These are phyloP conservation scores for Cotesia congregata DNA, from an alignment of 2,888 invertebrate genomes.

Conservation along the genomic window DNA sequence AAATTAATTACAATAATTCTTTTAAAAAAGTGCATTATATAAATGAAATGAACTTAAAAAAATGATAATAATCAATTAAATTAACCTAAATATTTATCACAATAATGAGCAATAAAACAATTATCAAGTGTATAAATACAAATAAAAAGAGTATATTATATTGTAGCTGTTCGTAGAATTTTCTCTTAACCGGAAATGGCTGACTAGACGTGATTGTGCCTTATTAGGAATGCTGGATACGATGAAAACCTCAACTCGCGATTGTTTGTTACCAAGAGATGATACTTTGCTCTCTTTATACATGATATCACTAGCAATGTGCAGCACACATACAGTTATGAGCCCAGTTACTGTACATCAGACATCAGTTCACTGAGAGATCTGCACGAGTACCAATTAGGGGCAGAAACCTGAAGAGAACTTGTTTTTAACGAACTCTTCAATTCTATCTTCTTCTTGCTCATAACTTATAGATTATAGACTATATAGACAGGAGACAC, in stretches of 20 bases:
- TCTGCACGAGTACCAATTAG: slow-evolving; percentile 58
- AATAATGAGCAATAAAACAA: too few relatives aligned
- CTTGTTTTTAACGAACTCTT: slow-evolving; percentile 54
- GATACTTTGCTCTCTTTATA: slow-evolving; percentile 10
- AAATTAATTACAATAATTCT: too few relatives aligned
- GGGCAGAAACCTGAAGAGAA: slow-evolving; percentile 50
- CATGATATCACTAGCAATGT: not conserved
- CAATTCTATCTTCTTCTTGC: slow-evolving; percentile 13
- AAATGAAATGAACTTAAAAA: too few relatives aligned
- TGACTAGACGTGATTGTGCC: not conserved
- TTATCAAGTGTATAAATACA: too few relatives aligned
- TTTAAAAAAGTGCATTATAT: too few relatives aligned
- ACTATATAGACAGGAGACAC: not conserved
- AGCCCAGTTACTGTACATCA: not conserved
- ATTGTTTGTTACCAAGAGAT: slow-evolving; percentile 14
- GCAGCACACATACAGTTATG: not conserved
- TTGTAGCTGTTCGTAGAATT: not conserved
- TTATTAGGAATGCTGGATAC: slow-evolving; percentile 1
- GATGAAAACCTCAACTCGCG: not conserved
- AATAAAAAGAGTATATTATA: not conserved
- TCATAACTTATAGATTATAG: slow-evolving; percentile 13
- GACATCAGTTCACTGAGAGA: slow-evolving; percentile 33
- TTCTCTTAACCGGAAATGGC: not conserved
- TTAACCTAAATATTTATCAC: too few relatives aligned
- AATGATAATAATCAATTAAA: too few relatives aligned